Base-by-base conservation (phyloP, 1,140 invertebrate species). In the Atta cephalotes region DNA sequence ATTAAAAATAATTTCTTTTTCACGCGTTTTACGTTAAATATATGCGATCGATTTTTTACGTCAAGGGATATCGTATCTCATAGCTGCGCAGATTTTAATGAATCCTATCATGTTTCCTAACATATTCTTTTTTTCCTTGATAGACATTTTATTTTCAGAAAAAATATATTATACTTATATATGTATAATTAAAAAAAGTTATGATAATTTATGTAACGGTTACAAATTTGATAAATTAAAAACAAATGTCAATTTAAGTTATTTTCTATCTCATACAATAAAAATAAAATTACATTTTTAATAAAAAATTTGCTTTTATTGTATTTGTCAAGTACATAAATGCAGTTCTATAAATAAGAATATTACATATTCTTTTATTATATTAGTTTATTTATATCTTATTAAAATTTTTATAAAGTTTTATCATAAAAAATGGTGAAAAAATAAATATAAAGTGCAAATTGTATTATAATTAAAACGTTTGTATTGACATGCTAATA, bases 41-140 rank as follows among this genome's bases (percentile, higher is more conserved):
- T 6, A 49, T 82, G 60, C 6, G 10, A 58, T 58, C 66, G 3
- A 58, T 45, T 12, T 21, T 51, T 21, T 65, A 0, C 14, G 3
- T 16, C 35, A 72, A 58, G 31, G 16, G 25, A 72, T 3, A 72
- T 82, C 70, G 25, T 25, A 80, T 70, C 51, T 81, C 39, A 1
- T 16, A 45, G 53, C n/a, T 56, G 49, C 14, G 31, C 21, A 68
- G 25, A 80, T 68, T 68, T 80, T 66, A 66, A 80, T 80, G 45
- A 79, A 31, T 21, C 16, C 25, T 31, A 79, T 79, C 39, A 49
- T 45, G 35, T 77, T 14, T 45, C 56, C 2, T 58, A 25, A 60
- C 18, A 5, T 7, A 14, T 49, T 18, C n/a, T 6, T 3, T 56
- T 35, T 80, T 21, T 18, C 9, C 0, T 0, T 18, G n/a, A 63